Evolutionary conservation across 2,113 vertebrate species (phyloP).

Genomic region (Hyperoodon ampullatus): DNA sequence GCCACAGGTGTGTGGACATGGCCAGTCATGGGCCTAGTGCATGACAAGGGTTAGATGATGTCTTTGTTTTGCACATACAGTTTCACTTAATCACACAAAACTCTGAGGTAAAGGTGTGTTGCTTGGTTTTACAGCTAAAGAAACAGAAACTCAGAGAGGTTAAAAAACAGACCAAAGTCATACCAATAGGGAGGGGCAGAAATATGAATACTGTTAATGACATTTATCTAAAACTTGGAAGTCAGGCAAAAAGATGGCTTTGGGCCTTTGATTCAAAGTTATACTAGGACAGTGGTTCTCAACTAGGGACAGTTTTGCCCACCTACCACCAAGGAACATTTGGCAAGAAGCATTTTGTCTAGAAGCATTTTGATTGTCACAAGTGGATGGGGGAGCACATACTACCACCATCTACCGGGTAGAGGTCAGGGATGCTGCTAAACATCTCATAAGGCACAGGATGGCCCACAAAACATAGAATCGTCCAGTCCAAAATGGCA

Average conservation of each 20-base stretch:
- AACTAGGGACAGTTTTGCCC: neutral
- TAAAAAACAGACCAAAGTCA: neutral
- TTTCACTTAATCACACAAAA: neutral
- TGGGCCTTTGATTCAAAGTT: neutral
- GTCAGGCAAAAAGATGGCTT: neutral
- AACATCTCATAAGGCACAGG: rapidly evolving
- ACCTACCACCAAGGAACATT: too few relatives aligned
- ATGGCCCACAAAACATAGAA: neutral
- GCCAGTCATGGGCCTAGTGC: neutral
- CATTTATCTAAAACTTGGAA: neutral
- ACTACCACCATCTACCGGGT: neutral
- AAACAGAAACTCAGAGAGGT: neutral
- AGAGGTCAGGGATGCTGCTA: neutral
- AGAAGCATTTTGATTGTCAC: neutral
- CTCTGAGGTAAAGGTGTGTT: neutral
- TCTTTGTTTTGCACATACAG: neutral
- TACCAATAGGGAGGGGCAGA: too few relatives aligned
- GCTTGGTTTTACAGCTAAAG: neutral
- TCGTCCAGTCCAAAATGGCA: neutral
- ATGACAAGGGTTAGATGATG: neutral
- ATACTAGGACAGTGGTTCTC: neutral
- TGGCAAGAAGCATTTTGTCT: neutral
- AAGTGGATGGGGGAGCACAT: neutral
- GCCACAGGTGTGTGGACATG: neutral
- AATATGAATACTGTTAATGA: neutral